These are phyloP conservation scores for Lutjanus campechanus DNA, from an alignment of 2,797 vertebrate genomes.

Conservation along the genomic window DNA sequence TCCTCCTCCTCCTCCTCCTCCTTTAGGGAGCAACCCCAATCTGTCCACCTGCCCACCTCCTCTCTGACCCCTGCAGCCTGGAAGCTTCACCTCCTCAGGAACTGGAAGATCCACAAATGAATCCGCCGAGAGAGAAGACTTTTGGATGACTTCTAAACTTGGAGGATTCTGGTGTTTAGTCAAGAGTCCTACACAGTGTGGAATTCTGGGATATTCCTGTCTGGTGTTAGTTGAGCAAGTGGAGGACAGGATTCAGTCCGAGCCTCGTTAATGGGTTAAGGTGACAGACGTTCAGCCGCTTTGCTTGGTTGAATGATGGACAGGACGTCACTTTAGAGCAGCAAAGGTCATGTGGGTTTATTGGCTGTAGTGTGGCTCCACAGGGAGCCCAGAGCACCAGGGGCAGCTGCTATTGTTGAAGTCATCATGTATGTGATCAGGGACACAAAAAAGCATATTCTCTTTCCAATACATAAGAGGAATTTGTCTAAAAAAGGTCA, in stretches of 20 bases:
- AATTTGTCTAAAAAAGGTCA: not conserved
- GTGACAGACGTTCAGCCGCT: conserved; percentile 10
- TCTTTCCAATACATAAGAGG: conserved; percentile 2
- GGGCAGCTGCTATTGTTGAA: conserved; percentile 52
- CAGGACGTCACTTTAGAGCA: conserved; percentile 33
- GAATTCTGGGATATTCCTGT: not conserved
- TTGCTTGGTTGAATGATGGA: conserved; percentile 28
- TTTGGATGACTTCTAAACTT: conserved; percentile 43
- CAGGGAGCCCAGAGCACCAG: conserved; percentile 16
- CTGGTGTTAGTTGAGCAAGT: too few species aligned
- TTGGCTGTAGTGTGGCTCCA: conserved; percentile 31
- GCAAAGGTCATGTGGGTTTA: conserved; percentile 29
- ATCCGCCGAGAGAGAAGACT: conserved; percentile 26
- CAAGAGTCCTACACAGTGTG: not conserved
- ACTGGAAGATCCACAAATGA: conserved; percentile 89
- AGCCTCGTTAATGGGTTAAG: conserved; percentile 1
- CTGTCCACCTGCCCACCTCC: conserved; percentile 41
- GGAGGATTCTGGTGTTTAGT: conserved; percentile 17
- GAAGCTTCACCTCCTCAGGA: conserved; percentile 83
- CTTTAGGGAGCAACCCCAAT: conserved; percentile 41
- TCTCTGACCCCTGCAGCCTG: conserved; percentile 67
- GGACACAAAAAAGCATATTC: conserved; percentile 19
- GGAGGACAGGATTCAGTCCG: too few species aligned
- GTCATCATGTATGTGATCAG: conserved; percentile 21
- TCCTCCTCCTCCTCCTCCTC: conserved; percentile 36